phyloP scores from a whole-genome alignment of 2,888 invertebrate genomes.

The Emmelina monodactyla region DNA sequence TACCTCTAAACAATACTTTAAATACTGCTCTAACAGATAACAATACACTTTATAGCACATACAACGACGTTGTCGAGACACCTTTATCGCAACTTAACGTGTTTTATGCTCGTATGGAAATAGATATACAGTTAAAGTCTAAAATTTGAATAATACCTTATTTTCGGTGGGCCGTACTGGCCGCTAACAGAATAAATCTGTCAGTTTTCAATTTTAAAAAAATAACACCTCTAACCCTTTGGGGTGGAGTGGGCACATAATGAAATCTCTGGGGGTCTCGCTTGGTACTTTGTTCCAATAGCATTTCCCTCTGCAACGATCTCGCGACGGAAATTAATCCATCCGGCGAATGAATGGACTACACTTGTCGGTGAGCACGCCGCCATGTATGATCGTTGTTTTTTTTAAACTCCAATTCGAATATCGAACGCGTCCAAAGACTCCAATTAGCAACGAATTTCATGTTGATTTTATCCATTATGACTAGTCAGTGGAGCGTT shows the following conservation, averaged over 20 bases:
- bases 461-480: neutral
- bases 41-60: no score
- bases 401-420: slow-evolving; percentile 23
- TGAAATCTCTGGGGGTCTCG: slow-evolving; percentile 37
- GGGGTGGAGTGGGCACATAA: slow-evolving; percentile 39
- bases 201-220: no score
- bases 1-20: no score
- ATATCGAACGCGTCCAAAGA: neutral
- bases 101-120: no score
- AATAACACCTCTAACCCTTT: slow-evolving; percentile 33
- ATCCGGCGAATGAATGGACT: slow-evolving; percentile 62
- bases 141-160: no score
- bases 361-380: slow-evolving; percentile 46
- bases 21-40: no score
- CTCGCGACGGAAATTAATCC: slow-evolving; percentile 62
- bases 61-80: no score
- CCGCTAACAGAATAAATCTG: slow-evolving; percentile 24
- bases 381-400: slow-evolving; percentile 31
- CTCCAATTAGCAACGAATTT: neutral
- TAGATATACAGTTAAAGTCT: no score
- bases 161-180: no score
- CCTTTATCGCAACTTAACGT: no score
- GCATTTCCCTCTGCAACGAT: slow-evolving; percentile 59
- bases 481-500: neutral
- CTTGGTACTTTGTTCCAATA: slow-evolving; percentile 54